These are phyloP conservation scores for Phrynosoma blainvillii DNA, from an alignment of 2,113 vertebrate genomes.

Conservation along the genomic window DNA sequence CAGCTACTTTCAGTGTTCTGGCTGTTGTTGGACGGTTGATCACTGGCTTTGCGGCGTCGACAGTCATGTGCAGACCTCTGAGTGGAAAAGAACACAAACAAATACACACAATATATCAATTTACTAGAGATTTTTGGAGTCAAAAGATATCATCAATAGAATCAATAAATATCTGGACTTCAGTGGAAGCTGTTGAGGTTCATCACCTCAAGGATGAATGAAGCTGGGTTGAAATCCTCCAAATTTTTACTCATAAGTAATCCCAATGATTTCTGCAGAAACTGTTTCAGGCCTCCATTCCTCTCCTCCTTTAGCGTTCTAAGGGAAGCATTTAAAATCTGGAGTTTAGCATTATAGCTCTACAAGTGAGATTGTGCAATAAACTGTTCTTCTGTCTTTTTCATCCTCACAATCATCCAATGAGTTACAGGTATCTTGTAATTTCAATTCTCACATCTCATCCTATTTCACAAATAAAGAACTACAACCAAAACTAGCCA, in stretches of 20 bases:
- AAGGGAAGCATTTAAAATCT: neutral
- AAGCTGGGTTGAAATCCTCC: neutral
- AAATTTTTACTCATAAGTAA: neutral
- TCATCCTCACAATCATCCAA: neutral
- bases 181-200: neutral
- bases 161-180: neutral
- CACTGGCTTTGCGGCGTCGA: conserved; percentile 87
- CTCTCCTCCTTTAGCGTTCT: neutral
- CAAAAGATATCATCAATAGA: neutral
- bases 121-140: neutral
- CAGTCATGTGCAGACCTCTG: conserved; percentile 74
- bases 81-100: neutral
- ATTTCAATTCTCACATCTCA: neutral
- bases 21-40: conserved; percentile 92
- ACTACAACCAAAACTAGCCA: neutral
- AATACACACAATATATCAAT: neutral
- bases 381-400: neutral
- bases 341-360: neutral
- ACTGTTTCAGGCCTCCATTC: neutral
- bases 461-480: neutral
- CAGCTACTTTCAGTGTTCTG: conserved; percentile 95
- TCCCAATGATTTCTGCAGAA: neutral
- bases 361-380: neutral
- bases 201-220: neutral
- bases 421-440: neutral